Base-by-base conservation (phyloP, 2,888 invertebrate genomes). In the Lampropteryx suffumata region DNA sequence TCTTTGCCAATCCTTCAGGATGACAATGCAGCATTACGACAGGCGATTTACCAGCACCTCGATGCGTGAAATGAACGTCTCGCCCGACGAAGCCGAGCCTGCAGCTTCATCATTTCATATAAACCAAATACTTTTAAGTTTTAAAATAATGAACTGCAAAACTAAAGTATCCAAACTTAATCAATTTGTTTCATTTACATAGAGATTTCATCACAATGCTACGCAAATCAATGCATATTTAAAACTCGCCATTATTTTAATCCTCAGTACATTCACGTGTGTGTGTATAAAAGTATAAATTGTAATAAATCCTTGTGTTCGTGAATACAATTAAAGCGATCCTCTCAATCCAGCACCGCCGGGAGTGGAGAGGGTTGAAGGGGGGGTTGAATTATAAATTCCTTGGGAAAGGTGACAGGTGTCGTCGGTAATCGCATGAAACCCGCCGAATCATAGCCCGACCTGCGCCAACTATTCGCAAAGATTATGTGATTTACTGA, bases 321-420 rank as follows among this genome's bases (percentile, higher is more conserved):
- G 76, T 78, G 86, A 84, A 85, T 84, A 85, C 84, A 82, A 86
- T 87, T 86, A 85, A 76, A 76, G 69, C 74, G 82, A 79, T 76
- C 81, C 75, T 70, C 71, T 68, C 77, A 77, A 83, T 82, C 83
- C 84, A 41, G 30, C 41, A 29, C 66, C 55, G 50, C 63, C 13
- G 49, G 34, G 13, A 10, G 17, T 12, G 26, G 33, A 3, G 10
- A 35, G 30, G 32, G 13, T 10, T 11, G n/a, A 7, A 39, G n/a
- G 68, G 62, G 68, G 67, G 68, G 65, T 65, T 62, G 73, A 84
- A 85, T 86, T 86, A 86, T 87, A 76, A 84, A 87, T 86, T 85
- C 86, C 74, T 67, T 87, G 87, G 82, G 87, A 86, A 80, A 74
- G 82, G 75, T 79, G 85, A 78, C 87, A 87, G 86, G 86, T 87